phyloP scores from a whole-genome alignment of 2,113 vertebrate genomes.

The Mionectes macconnelli region DNA sequence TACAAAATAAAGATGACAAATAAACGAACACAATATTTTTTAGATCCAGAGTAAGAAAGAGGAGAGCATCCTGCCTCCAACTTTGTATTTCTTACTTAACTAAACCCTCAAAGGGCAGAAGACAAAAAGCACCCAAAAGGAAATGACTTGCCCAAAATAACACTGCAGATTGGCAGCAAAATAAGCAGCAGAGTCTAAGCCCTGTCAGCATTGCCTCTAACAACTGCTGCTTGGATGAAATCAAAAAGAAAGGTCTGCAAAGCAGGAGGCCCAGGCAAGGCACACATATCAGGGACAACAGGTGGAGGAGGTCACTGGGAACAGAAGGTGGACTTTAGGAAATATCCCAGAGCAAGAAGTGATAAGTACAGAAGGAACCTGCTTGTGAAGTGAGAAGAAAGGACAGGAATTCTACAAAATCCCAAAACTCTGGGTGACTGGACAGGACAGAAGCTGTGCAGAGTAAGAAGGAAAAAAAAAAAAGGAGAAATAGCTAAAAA shows the following conservation, averaged over 20 bases:
- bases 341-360: neutral
- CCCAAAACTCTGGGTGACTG: neutral
- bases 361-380: neutral
- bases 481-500: neutral
- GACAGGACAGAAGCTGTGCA: neutral
- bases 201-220: neutral
- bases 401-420: neutral
- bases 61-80: slow-evolving; percentile 25
- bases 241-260: neutral
- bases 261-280: neutral
- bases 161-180: slow-evolving; percentile 18
- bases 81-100: slow-evolving; percentile 23
- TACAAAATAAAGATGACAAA: slow-evolving; percentile 16
- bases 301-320: neutral
- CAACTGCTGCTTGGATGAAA: neutral
- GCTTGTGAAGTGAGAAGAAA: neutral
- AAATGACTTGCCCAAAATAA: slow-evolving; percentile 40
- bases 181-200: neutral
- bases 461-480: neutral
- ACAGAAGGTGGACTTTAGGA: neutral
- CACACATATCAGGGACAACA: neutral
- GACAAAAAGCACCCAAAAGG: slow-evolving; percentile 9
- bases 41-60: neutral
- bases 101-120: slow-evolving; percentile 27
- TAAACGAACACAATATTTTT: neutral